A percentile compares a stretch with the other conserved stretches of the same genome.
Evolutionary conservation across 2,113 vertebrate species (phyloP).

Genomic region (Microcebus lehilahytsara): DNA sequence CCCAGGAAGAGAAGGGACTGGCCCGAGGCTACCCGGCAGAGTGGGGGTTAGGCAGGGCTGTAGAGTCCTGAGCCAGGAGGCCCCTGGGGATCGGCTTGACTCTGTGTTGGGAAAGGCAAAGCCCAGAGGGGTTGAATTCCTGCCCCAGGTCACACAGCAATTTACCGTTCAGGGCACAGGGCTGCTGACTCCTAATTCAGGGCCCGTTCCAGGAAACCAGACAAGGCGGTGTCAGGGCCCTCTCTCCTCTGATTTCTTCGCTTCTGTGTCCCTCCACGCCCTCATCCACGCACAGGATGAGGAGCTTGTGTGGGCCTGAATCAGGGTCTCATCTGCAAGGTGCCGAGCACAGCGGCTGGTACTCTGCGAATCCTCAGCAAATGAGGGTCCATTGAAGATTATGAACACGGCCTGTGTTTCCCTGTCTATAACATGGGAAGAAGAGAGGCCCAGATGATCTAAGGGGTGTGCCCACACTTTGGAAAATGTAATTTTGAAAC

Average conservation of each 20-base stretch:
- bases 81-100: neutral
- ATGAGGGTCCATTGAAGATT: neutral
- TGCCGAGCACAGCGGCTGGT: neutral
- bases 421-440: neutral
- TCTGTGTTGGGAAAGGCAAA: neutral
- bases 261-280: neutral
- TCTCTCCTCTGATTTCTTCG: neutral
- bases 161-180: neutral
- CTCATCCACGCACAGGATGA: fast-evolving
- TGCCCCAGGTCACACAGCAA: neutral
- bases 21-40: neutral
- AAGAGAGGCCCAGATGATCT: neutral
- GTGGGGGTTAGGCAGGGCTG: neutral
- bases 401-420: neutral
- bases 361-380: neutral
- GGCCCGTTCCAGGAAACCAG: fast-evolving
- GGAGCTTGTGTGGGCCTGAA: neutral
- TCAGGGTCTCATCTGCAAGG: fast-evolving
- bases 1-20: neutral
- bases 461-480: neutral
- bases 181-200: neutral
- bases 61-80: neutral
- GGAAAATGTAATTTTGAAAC: neutral
- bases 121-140: neutral
- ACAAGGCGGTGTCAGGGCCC: neutral